Evolutionary conservation across 2,888 invertebrate species (phyloP), one percentile per base, ranked within the genome.

Genomic region (Mythimna pallens): DNA sequence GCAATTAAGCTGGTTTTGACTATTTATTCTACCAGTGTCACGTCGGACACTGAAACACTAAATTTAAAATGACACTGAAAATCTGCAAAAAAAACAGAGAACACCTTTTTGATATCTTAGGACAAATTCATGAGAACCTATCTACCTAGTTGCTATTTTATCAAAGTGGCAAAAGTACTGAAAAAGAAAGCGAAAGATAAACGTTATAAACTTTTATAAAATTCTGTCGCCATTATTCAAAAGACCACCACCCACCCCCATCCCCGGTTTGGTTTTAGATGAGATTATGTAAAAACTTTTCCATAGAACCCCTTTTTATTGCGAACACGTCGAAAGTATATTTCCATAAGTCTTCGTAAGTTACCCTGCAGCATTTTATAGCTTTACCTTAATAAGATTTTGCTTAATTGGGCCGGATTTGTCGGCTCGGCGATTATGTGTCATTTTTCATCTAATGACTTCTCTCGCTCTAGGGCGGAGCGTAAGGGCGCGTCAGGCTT

Each of bases 321-420:
- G 54, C 40, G 25, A 72, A 69, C 58, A 59, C 64, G 36, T 63
- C 47, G 47, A 14, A 70, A 54, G 30, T 68, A 59, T 62, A 69
- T 54, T 63, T 54, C 52, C 47, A 70, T 79, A 74, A 70, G 71
- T 73, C 67, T 52, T 43, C 36, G 65, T 78, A 76, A 70, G 64
- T 75, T 70, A 36, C 52, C 12, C 55, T 65, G 72, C 36, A 62
- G 47, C 9, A 47, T 72, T 55, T 14, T 63, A 10, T 62, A 72
- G 34, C 47, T 17, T 64, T 50, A n/a, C 20, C 50, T n/a, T n/a
- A 52, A 3, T 52, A 71, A 71, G 43, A 52, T 50, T 61, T 22
- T 59, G 40, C 20, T 52, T 52, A 43, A 14, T 17, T 30, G 50
- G 50, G 9, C 14, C 50, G 30, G 70, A 58, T 71, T 58, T 70